Percentiles rank a stretch among this genome's conserved stretches.
Conservation (phyloP, 2,113 vertebrate species). For the Neodon shergylaensis region DNA sequence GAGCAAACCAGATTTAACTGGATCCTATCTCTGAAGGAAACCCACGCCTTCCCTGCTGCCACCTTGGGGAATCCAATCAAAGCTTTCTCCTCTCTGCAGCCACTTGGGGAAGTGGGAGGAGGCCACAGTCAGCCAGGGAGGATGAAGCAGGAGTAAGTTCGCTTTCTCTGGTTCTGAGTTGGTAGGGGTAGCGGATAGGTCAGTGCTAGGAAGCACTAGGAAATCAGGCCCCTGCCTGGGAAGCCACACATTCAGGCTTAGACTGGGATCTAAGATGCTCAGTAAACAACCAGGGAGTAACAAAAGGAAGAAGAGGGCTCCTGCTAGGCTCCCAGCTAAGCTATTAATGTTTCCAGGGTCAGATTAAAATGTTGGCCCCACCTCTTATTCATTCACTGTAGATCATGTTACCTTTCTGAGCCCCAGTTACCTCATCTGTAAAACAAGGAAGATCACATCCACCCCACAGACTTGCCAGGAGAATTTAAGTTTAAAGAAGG, state of each 20-base stretch:
- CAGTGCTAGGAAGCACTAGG: background rate
- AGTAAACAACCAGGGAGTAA: background rate
- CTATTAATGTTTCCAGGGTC: background rate
- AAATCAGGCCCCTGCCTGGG: background rate
- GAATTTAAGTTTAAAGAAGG: background rate
- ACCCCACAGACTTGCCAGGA: background rate
- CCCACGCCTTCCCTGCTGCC: constrained; percentile 46
- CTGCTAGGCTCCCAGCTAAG: background rate
- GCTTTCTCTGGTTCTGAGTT: background rate
- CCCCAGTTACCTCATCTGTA: background rate
- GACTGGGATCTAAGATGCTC: background rate
- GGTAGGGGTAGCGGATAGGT: no score
- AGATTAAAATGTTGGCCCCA: background rate
- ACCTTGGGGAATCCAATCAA: constrained; percentile 69
- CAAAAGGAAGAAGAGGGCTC: background rate
- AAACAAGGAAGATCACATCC: background rate
- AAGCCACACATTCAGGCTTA: background rate
- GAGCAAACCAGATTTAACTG: constrained; percentile 75
- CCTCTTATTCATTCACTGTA: background rate
- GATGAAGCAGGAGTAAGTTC: background rate
- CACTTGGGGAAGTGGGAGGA: background rate
- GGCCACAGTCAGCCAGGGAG: background rate
- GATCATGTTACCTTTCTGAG: background rate
- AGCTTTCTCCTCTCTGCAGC: constrained; percentile 66
- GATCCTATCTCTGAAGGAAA: constrained; percentile 73